phyloP scores from a whole-genome alignment of 2,797 vertebrate species.

The Fringilla coelebs region DNA sequence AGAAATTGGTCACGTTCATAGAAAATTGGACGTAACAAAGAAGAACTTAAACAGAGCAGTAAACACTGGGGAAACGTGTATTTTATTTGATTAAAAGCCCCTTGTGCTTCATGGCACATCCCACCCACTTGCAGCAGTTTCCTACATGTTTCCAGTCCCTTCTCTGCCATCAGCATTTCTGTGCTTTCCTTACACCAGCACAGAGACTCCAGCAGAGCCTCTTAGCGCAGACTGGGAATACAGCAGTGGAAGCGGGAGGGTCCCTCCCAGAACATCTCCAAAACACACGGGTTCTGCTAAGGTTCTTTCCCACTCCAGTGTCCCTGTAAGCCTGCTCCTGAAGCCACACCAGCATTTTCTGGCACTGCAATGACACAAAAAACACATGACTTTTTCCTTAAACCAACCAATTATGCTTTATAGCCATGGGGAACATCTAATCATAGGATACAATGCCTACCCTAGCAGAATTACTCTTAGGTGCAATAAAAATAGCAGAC shows the following conservation, averaged over 20 bases:
- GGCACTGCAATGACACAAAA: background rate
- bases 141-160: background rate
- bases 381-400: background rate
- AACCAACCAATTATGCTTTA: background rate
- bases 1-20: background rate
- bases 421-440: background rate
- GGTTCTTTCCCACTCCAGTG: background rate
- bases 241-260: background rate
- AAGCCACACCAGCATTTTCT: background rate
- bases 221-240: background rate
- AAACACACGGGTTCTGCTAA: background rate
- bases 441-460: background rate
- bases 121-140: background rate
- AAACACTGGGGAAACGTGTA: background rate
- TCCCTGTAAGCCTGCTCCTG: background rate
- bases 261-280: background rate
- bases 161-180: background rate
- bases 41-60: conserved; percentile 8
- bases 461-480: background rate
- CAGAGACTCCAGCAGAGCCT: background rate
- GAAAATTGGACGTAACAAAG: background rate
- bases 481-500: background rate
- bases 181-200: background rate
- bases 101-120: background rate
- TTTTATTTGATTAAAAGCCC: background rate